These are phyloP conservation scores for Catagonus wagneri DNA, from an alignment of 2,113 vertebrate species.

Conservation along the genomic window DNA sequence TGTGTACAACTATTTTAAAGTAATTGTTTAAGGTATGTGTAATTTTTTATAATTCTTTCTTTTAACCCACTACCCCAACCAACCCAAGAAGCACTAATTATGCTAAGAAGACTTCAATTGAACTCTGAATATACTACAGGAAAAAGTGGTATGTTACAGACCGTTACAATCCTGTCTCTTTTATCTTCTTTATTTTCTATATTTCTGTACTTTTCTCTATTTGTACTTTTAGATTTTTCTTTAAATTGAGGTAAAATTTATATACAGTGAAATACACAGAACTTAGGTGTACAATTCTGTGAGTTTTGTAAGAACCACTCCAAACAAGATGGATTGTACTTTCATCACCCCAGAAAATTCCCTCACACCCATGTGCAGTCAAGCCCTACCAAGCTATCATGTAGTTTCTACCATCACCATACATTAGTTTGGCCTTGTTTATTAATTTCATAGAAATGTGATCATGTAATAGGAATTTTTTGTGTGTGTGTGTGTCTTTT, in stretches of 20 bases:
- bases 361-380: not conserved
- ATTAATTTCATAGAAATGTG: not conserved
- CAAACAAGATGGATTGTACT: not conserved
- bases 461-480: not conserved
- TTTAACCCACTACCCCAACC: conserved; percentile 8
- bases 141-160: not conserved
- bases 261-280: not conserved
- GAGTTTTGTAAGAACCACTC: not conserved
- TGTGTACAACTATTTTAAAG: not conserved
- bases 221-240: not conserved
- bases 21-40: not conserved
- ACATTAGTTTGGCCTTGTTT: not conserved
- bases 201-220: not conserved
- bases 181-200: not conserved
- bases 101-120: not conserved
- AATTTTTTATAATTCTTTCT: not conserved
- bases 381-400: not conserved
- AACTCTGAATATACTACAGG: not conserved
- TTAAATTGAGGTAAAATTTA: conserved; percentile 16
- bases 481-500: not conserved
- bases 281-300: not conserved
- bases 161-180: not conserved
- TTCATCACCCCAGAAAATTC: not conserved
- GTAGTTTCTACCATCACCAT: not conserved
- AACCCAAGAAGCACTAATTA: not conserved